These are phyloP conservation scores for Eudorcas thomsonii DNA, from an alignment of 2,113 vertebrate species.

Conservation along the genomic window DNA sequence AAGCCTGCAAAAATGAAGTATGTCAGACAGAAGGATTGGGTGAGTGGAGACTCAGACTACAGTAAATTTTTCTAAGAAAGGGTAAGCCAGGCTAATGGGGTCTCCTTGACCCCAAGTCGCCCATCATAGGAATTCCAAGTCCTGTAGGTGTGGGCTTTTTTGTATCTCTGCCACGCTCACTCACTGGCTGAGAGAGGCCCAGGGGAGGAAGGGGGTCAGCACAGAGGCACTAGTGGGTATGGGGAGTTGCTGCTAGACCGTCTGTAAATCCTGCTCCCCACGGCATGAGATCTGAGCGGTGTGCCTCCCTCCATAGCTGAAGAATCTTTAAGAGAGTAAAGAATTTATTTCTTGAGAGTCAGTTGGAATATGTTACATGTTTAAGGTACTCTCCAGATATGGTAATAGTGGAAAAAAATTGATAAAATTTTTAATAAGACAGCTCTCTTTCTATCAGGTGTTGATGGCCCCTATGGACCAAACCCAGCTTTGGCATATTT, in stretches of 20 bases:
- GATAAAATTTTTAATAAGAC: neutral
- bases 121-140: neutral
- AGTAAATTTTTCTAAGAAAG: neutral
- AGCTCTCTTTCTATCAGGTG: neutral
- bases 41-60: neutral
- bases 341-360: neutral
- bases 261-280: neutral
- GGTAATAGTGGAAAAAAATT: neutral
- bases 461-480: neutral
- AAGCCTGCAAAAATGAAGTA: neutral
- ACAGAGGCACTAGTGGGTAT: neutral
- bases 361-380: neutral
- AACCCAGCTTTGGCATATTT: neutral
- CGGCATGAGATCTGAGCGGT: neutral
- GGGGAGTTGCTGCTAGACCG: neutral
- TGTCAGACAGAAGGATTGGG: neutral
- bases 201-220: too few species aligned
- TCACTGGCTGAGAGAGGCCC: too few species aligned
- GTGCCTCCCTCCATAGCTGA: neutral
- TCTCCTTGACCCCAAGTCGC: neutral
- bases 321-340: neutral
- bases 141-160: neutral
- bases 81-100: neutral
- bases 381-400: neutral
- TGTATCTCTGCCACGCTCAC: neutral